Base-by-base conservation (phyloP, 2,113 vertebrate genomes). In the Oxygymnocypris stewartii region DNA sequence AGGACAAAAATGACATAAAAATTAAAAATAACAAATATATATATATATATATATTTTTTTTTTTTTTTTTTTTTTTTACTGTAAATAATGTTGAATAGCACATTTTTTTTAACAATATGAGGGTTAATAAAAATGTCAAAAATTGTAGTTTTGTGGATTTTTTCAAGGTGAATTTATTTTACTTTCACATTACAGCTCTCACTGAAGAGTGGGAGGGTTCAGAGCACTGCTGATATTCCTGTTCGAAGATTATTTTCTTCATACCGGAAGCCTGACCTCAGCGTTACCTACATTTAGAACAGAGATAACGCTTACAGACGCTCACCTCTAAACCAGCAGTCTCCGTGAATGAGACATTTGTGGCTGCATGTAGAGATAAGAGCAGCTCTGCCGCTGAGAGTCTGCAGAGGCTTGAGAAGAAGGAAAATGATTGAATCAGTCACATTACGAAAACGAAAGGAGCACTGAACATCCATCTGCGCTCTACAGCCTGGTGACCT, bases 391-490 rank as follows among this genome's bases (percentile, higher is more conserved):
- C 63, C 8, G 37, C 76, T 13, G 76, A 37, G 44, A 67, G 10
- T 51, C n/a, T 49, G 44, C 28, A 37, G 59, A 69, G 71, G 40
- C 28, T 37, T n/a, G 73, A 54, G 61, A 54, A 51, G 28, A 16
- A n/a, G 40, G 11, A 65, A 79, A 74, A 88, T 93, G 91, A 93
- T 93, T 91, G 91, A 94, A 91, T 86, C 86, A 89, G 92, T 82
- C 91, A 91, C 90, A 92, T 94, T 93, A 92, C 88, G 89, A 78
- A 92, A 89, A 89, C 89, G 92, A 92, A 92, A 85, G 85, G 90
- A 86, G 89, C 16, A 8, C 88, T 88, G 90, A 88, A 86, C 90
- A 91, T 94, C 92, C 91, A 94, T 94, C 92, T 94, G 92, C 91
- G 91, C 18, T n/a, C n/a, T 49, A 54, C 25, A 54, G 31, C 71